Evolutionary conservation across 2,113 vertebrate genomes (phyloP).

Genomic region (Trogon surrucura): DNA sequence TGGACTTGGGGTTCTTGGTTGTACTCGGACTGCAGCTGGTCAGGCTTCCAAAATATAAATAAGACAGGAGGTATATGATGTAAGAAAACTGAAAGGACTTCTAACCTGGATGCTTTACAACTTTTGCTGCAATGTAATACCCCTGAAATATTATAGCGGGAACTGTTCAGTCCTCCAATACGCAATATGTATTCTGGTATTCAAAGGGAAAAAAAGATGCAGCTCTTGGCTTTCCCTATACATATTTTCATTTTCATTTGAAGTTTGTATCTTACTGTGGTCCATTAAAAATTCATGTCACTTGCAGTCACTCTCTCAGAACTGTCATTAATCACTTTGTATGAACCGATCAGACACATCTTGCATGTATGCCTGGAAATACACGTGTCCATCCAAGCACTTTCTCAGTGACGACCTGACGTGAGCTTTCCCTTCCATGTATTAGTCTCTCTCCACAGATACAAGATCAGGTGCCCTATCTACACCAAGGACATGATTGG

Average conservation of each 20-base stretch:
- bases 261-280: neutral
- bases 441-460: neutral
- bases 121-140: neutral
- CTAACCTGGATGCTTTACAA: neutral
- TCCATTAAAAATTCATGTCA: neutral
- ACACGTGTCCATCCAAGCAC: neutral
- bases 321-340: neutral
- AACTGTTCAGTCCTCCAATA: neutral
- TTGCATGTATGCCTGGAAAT: neutral
- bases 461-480: neutral
- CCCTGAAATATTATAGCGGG: neutral
- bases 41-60: neutral
- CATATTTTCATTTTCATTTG: neutral
- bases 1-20: neutral
- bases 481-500: neutral
- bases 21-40: neutral
- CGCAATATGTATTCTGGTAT: neutral
- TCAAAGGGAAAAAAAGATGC: neutral
- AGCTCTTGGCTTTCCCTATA: neutral
- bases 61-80: neutral
- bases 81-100: neutral
- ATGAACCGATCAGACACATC: neutral
- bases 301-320: neutral
- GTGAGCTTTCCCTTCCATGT: neutral
- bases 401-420: neutral